phyloP scores from a whole-genome alignment of 2,113 vertebrate species.

The Lagopus muta region DNA sequence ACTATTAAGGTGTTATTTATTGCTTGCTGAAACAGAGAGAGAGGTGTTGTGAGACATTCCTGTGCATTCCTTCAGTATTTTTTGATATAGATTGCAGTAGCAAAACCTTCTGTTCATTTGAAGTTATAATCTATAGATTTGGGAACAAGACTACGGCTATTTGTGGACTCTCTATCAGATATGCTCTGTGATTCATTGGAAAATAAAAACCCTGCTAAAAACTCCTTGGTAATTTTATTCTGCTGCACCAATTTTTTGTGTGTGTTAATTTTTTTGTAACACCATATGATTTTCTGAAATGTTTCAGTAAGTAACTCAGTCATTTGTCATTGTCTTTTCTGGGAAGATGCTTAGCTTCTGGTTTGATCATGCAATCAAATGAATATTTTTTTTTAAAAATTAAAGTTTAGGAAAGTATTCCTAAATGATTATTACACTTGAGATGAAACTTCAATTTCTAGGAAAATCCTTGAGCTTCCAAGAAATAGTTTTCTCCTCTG shows the following conservation, averaged over 20 bases:
- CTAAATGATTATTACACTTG: background rate
- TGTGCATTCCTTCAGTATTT: background rate
- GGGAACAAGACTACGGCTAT: background rate
- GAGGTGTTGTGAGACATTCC: background rate
- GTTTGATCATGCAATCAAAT: background rate
- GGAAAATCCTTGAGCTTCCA: fast-evolving
- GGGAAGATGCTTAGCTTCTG: background rate
- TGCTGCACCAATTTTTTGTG: background rate
- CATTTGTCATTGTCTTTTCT: background rate
- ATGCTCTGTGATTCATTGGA: background rate
- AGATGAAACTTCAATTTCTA: background rate
- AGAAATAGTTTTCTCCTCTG: background rate
- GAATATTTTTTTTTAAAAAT: fast-evolving
- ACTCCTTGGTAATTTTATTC: background rate
- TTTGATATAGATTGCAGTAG: background rate
- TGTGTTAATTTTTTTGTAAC: background rate
- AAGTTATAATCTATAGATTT: background rate
- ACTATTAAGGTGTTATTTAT: background rate
- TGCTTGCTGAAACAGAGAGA: background rate
- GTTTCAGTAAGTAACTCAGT: background rate
- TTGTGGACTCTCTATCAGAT: background rate
- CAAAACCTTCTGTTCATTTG: background rate
- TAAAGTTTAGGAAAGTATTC: background rate
- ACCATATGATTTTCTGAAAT: background rate
- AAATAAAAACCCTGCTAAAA: background rate